Evolutionary conservation across 2,888 invertebrate species (phyloP).

Genomic region (Elegia similella): DNA sequence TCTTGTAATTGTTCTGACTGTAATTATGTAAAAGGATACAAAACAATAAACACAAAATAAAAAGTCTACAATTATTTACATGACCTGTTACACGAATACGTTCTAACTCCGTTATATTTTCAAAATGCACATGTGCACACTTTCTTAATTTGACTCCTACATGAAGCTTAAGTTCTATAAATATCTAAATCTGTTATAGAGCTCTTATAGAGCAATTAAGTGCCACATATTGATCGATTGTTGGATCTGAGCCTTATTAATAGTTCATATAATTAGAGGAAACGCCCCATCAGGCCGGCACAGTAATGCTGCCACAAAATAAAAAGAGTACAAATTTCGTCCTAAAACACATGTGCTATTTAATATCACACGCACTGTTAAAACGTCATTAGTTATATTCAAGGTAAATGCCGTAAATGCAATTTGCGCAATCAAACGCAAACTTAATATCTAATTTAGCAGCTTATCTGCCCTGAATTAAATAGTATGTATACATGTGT

Average conservation of each 20-base stretch:
- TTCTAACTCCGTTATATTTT: no score
- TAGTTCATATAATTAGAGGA: conserved; percentile 79
- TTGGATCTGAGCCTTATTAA: conserved; percentile 64
- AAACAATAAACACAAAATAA: background rate
- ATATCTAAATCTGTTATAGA: conserved; percentile 8
- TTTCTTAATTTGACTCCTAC: background rate
- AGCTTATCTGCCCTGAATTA: no score
- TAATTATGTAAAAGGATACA: background rate
- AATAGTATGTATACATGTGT: no score
- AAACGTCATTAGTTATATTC: background rate
- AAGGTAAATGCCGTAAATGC: no score
- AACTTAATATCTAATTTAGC: no score
- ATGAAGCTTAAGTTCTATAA: background rate
- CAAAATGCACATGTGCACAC: background rate
- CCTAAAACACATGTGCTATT: background rate
- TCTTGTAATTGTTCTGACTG: background rate
- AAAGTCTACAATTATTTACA: background rate
- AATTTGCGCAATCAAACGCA: no score
- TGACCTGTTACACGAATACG: no score
- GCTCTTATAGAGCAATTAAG: conserved; percentile 49
- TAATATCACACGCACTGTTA: background rate
- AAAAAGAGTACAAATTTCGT: background rate
- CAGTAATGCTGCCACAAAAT: conserved; percentile 29
- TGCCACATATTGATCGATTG: conserved; percentile 56
- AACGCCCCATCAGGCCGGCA: conserved; percentile 68